A percentile compares a stretch with the other conserved stretches of the same genome.
Conservation (phyloP, 2,888 invertebrate genomes). For the Hydrotaea diabolus region DNA sequence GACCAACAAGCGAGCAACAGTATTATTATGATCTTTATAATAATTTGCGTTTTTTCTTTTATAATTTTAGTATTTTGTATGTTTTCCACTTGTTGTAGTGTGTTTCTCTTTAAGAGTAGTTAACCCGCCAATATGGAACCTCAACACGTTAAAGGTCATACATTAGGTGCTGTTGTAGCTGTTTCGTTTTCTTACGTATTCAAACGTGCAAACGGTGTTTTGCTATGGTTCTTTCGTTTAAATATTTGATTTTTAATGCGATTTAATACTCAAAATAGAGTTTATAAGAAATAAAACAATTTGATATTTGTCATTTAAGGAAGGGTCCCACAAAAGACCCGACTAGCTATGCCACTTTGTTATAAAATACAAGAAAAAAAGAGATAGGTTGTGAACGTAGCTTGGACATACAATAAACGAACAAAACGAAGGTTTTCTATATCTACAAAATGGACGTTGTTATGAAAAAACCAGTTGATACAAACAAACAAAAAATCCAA, state of each 20-base stretch:
- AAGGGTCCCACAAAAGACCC: too few species aligned
- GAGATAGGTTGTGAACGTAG: neutral
- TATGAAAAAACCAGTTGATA: too few species aligned
- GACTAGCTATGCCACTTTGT: too few species aligned
- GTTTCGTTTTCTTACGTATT: slow-evolving; percentile 7
- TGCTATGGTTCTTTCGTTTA: neutral
- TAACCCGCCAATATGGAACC: neutral
- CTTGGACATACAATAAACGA: too few species aligned
- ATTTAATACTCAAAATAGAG: neutral
- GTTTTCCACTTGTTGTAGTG: slow-evolving; percentile 20
- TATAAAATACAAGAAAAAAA: neutral
- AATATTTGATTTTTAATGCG: neutral
- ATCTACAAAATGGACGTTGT: too few species aligned
- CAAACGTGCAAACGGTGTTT: too few species aligned
- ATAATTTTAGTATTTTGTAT: neutral
- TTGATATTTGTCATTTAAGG: neutral
- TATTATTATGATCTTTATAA: slow-evolving; percentile 25
- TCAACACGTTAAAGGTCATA: slow-evolving; percentile 59
- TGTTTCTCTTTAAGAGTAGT: neutral
- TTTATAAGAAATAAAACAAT: neutral
- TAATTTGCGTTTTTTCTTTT: slow-evolving; percentile 24
- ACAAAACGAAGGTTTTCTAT: too few species aligned
- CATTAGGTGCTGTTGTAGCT: neutral
- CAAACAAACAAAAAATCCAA: too few species aligned
- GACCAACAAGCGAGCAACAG: neutral